Base-by-base conservation (phyloP, 1,140 invertebrate species). In the Penaeus vannamei region DNA sequence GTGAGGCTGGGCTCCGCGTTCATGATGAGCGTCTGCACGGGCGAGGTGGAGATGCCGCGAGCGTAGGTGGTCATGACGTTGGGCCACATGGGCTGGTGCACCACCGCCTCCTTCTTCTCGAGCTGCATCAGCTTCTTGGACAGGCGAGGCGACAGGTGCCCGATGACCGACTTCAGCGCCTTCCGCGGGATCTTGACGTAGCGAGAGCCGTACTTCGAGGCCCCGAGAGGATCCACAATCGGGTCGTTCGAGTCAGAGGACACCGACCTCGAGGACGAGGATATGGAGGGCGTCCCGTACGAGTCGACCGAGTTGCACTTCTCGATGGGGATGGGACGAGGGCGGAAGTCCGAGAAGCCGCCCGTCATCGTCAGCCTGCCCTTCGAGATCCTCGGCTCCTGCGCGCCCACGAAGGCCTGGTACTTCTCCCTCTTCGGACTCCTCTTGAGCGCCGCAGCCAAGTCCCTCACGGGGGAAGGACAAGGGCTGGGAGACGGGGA, bases 351-450 rank as follows among this genome's bases (percentile, higher is more conserved):
- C 14, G 61, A 32, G 79, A 88, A 88, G 22, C 86, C 86, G 26
- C 86, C 86, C 17, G 79, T 88, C 86, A 88, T 88, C 29, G 86
- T 88, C 61, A 88, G 19, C 12, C 86, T 82, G 10, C 86, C 80
- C 42, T 59, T 88, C 20, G 86, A 88, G 46, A 72, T 72, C 22
- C 72, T 83, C 23, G 86, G 86, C 19, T 88, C 80, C 80, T 88
- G 36, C 22, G 86, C 19, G 17, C 64, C 80, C 12, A 76, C 23
- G n/a, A 88, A 72, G 22, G 86, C 2, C 20, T 83, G 53, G 42
- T 88, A 88, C 42, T 84, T 88, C 1, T 84, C 59, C 36, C 61
- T 69, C 22, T 26, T 81, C 42, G 80, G 86, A n/a, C 66, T 88
- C 19, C 80, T 69, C 46, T 76, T 82, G n/a, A 88, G 23, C n/a